Evolutionary conservation across 2,113 vertebrate species (phyloP).

Genomic region (Paralichthys olivaceus): DNA sequence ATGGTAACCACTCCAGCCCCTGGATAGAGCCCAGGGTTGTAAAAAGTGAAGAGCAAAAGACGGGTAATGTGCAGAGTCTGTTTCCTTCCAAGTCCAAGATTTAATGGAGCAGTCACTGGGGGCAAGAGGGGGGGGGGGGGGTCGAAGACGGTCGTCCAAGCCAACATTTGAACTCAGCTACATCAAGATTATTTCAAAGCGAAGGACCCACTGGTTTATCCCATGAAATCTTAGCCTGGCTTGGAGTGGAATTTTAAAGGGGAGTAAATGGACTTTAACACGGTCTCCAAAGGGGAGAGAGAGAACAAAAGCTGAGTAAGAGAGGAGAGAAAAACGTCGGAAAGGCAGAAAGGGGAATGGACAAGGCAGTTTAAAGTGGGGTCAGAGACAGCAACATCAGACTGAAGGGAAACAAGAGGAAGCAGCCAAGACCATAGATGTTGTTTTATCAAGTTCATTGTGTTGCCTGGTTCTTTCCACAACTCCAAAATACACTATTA

Average conservation of each 20-base stretch:
- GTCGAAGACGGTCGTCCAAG: slow-evolving; percentile 12
- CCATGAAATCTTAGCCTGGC: slow-evolving; percentile 26
- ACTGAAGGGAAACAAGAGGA: slow-evolving; percentile 76
- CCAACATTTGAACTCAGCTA: slow-evolving; percentile 63
- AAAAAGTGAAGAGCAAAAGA: slow-evolving; percentile 63
- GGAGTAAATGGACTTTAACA: slow-evolving; percentile 36
- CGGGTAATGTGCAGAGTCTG: slow-evolving; percentile 29
- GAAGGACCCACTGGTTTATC: slow-evolving; percentile 30
- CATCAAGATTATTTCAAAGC: slow-evolving; percentile 34
- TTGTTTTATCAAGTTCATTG: slow-evolving; percentile 80
- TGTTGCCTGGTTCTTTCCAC: slow-evolving; percentile 69
- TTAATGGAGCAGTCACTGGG: slow-evolving; percentile 56
- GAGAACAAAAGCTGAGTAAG: slow-evolving; percentile 31
- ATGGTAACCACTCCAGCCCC: slow-evolving; percentile 57
- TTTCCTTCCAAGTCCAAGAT: slow-evolving; percentile 56
- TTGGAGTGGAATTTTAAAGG: slow-evolving; percentile 14
- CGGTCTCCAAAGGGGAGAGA: slow-evolving; percentile 13
- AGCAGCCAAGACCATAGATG: slow-evolving; percentile 72
- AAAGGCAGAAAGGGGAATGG: slow-evolving; percentile 28
- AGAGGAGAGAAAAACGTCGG: slow-evolving; percentile 18
- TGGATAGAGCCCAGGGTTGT: slow-evolving; percentile 71
- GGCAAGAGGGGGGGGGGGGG: not conserved
- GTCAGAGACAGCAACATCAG: slow-evolving; percentile 68
- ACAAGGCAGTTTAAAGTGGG: slow-evolving; percentile 45
- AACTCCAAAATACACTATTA: slow-evolving; percentile 83